These are phyloP conservation scores for Plectropomus leopardus DNA, from an alignment of 2,113 vertebrate genomes.

Conservation along the genomic window DNA sequence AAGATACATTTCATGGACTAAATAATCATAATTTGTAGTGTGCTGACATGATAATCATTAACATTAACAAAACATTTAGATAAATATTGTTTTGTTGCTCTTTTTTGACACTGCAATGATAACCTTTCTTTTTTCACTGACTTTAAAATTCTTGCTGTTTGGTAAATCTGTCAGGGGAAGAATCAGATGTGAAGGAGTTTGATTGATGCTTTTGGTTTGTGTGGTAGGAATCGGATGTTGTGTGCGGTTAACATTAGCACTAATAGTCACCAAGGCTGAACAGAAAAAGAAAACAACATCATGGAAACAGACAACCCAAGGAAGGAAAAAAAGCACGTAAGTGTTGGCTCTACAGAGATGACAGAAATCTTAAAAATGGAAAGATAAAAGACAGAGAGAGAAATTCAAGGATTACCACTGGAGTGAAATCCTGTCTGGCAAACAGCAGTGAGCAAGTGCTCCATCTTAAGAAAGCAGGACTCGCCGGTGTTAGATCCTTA, in stretches of 20 bases:
- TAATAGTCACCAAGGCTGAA: constrained; percentile 31
- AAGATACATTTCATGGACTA: background rate
- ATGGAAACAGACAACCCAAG: constrained; percentile 10
- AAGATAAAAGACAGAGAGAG: constrained; percentile 25
- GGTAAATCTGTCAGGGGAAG: background rate
- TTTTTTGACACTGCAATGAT: background rate
- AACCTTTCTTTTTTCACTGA: background rate
- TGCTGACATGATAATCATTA: background rate
- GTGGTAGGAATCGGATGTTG: background rate
- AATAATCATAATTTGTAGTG: background rate
- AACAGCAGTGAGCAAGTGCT: constrained; percentile 40
- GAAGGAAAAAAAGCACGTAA: constrained; percentile 29
- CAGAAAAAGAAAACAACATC: constrained; percentile 24
- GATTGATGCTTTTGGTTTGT: constrained; percentile 29
- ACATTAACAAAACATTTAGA: background rate
- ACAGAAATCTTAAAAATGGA: constrained; percentile 41
- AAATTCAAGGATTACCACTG: constrained; percentile 37
- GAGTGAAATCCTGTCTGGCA: constrained; percentile 42
- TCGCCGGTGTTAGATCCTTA: constrained; percentile 40
- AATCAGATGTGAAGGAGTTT: background rate
- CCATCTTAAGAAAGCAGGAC: constrained; percentile 25
- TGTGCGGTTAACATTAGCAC: constrained; percentile 13
- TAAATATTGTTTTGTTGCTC: background rate
- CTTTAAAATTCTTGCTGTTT: background rate
- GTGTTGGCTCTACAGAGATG: constrained; percentile 27